Evolutionary conservation across 2,797 vertebrate genomes (phyloP).

Genomic region (Lates japonicus): DNA sequence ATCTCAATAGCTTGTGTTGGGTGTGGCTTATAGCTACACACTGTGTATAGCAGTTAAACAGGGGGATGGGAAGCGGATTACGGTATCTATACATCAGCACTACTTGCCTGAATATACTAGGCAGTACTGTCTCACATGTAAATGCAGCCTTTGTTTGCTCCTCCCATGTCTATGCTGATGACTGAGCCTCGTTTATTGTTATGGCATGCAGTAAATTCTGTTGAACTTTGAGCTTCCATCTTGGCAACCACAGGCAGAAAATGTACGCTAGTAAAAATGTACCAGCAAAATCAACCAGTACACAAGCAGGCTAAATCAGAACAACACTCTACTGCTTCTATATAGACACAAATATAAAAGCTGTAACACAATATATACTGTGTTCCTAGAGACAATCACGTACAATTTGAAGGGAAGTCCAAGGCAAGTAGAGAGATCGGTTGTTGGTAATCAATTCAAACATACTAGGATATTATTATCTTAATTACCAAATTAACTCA

Average conservation of each 20-base stretch:
- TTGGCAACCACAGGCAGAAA: slow-evolving; percentile 60
- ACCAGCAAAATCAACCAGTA: slow-evolving; percentile 16
- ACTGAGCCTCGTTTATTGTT: slow-evolving; percentile 75
- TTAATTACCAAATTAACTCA: slow-evolving; percentile 1
- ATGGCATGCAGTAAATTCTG: slow-evolving; percentile 77
- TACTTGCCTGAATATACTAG: slow-evolving; percentile 68
- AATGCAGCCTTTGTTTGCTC: slow-evolving; percentile 77
- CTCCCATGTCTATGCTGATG: slow-evolving; percentile 67
- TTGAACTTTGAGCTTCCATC: slow-evolving; percentile 84
- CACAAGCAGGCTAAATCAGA: slow-evolving; percentile 15
- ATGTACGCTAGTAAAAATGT: slow-evolving; percentile 32
- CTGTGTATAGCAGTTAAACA: slow-evolving; percentile 66
- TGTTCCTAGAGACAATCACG: background rate
- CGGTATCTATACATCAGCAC: slow-evolving; percentile 76
- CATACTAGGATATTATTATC: background rate
- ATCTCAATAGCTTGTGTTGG: slow-evolving; percentile 73
- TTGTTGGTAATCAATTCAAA: background rate
- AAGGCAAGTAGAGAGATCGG: background rate
- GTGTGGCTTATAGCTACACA: slow-evolving; percentile 76
- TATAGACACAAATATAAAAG: background rate
- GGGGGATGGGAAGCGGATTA: slow-evolving; percentile 73
- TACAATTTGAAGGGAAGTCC: background rate
- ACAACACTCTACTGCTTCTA: slow-evolving; percentile 4
- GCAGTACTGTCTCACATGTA: slow-evolving; percentile 70
- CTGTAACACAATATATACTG: background rate